Evolutionary conservation across 92 coral and sea anemone species (phyloP), one percentile per base, ranked within the genome.

Genomic region (Paramuricea clavata): DNA sequence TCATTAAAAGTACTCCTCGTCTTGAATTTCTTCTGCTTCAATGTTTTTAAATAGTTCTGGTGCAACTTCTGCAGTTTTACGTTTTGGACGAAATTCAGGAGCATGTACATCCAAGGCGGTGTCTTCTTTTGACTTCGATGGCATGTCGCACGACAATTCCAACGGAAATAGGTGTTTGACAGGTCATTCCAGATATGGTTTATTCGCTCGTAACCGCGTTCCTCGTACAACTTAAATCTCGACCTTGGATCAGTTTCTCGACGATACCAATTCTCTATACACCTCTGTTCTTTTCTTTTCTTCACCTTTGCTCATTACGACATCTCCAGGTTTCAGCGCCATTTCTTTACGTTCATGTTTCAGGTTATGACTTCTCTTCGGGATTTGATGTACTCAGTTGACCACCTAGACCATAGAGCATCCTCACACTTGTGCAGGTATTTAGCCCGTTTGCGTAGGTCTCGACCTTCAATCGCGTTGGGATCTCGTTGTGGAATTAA

Each of bases 361-460:
- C 13, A 79, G 68, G 35, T 79, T 47, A 26, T 86, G 86, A 6
- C 90, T 47, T 83, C 87, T 32, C 81, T 68, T n/a, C 69, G 76
- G 19, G 76, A 41, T 42, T 54, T 36, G 64, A 83, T 64, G 41
- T 83, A 83, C 87, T 83, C 87, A 60, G 61, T 34, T 21, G 83
- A 30, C 91, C 82, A 81, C 52, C 52, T 47, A 1, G 52, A 47
- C 69, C 31, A 30, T 23, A 30, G 26, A 6, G 31, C 69, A 17
- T 72, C 78, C 32, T 39, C 35, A 42, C 78, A 72, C 32, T 72
- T 72, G 23, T 26, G 78, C 6, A 72, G 54, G n/a, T 72, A 49
- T 43, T 39, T 72, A 3, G 78, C 78, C 25, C 78, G 17, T 49
- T 72, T 72, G 44, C 78, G 28, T 54, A 72, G 19, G 25, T 36